phyloP scores from a whole-genome alignment of 2,797 vertebrate genomes.

The Syncerus caffer region DNA sequence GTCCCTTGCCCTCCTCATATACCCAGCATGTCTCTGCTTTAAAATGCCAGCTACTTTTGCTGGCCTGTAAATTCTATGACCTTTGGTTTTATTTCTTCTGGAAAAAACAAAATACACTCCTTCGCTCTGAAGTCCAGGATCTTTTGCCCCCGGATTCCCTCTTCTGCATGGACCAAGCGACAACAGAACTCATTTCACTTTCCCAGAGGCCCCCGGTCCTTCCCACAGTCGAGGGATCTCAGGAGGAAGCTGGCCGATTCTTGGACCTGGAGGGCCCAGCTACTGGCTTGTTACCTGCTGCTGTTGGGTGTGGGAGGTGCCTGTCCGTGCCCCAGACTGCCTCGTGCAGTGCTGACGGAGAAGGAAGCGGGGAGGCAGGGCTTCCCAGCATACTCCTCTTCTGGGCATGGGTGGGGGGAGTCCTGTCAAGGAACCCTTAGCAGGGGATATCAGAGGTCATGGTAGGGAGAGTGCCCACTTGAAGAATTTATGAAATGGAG shows the following conservation, averaged over 20 bases:
- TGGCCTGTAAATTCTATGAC: neutral
- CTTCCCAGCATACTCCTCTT: fast-evolving
- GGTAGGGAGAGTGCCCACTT: neutral
- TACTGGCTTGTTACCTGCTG: neutral
- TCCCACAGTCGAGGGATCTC: fast-evolving
- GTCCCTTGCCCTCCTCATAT: neutral
- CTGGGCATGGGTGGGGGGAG: fast-evolving
- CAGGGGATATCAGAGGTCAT: neutral
- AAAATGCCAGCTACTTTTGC: neutral
- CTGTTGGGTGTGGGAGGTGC: neutral
- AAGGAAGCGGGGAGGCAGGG: too few relatives aligned
- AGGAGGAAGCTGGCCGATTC: fast-evolving
- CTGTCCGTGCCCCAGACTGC: fast-evolving
- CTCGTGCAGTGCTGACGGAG: neutral
- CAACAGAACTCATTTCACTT: neutral
- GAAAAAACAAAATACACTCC: neutral
- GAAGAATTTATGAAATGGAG: neutral
- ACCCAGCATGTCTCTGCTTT: fast-evolving
- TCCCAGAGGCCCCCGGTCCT: neutral
- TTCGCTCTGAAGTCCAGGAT: neutral
- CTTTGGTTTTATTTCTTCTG: neutral
- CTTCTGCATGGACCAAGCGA: neutral
- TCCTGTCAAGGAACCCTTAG: neutral
- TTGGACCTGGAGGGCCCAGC: neutral
- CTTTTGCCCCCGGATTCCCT: neutral